A percentile compares a stretch with the other conserved stretches of the same genome.
phyloP scores from a whole-genome alignment of 2,888 invertebrate genomes.

The Operophtera brumata region DNA sequence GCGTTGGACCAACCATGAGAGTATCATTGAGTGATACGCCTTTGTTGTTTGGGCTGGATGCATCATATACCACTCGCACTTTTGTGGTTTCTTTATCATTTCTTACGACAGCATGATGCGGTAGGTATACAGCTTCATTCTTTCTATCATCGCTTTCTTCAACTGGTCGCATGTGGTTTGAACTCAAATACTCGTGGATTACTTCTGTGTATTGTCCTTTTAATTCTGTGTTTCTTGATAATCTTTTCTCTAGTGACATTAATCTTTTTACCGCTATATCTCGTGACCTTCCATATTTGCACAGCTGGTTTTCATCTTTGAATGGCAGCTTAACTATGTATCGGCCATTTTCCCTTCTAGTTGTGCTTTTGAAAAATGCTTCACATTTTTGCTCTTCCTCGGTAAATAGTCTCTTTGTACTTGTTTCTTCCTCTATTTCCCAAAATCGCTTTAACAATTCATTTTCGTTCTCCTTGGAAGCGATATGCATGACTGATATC shows the following conservation, averaged over 20 bases:
- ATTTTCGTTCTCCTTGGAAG: too few species aligned
- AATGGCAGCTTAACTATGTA: neutral
- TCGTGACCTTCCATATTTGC: neutral
- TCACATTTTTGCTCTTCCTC: slow-evolving; percentile 1
- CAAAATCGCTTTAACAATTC: neutral
- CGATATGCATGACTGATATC: too few species aligned
- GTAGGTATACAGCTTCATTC: too few species aligned
- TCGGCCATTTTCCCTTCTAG: neutral
- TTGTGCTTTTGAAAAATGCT: neutral
- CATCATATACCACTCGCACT: too few species aligned
- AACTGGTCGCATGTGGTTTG: neutral
- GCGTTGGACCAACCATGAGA: too few species aligned
- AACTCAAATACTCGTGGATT: neutral
- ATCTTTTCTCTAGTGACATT: neutral
- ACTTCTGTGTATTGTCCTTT: neutral
- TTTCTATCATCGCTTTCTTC: too few species aligned
- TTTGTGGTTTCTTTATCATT: too few species aligned
- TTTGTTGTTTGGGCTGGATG: too few species aligned
- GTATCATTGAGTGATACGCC: too few species aligned
- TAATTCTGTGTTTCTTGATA: slow-evolving; percentile 2
- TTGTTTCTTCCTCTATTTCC: slow-evolving; percentile 1
- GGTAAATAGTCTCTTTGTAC: neutral
- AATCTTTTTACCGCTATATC: slow-evolving; percentile 1
- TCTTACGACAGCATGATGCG: too few species aligned
- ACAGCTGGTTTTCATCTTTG: too few species aligned